These are phyloP conservation scores for Virgularia gustaviana DNA, from an alignment of 92 coral and sea anemone species.

Conservation along the genomic window DNA sequence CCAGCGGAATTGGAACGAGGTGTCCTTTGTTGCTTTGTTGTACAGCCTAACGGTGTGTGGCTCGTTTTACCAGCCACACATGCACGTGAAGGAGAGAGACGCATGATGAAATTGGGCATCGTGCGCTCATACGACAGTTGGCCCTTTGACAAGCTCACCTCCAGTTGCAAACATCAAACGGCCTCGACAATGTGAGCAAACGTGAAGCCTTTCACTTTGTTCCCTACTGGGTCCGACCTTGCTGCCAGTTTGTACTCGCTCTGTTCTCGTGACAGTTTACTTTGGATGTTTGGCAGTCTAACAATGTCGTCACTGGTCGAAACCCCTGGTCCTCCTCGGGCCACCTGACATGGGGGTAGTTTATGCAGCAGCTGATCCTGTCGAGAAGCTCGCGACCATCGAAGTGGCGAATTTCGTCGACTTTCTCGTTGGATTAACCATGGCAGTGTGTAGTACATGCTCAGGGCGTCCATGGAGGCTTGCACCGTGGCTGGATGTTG, in stretches of 20 bases:
- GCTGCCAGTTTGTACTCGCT: constrained; percentile 17
- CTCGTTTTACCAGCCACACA: constrained; percentile 15
- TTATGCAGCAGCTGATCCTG: no score
- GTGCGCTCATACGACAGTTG: constrained; percentile 24
- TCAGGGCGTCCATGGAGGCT: no score
- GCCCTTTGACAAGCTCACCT: constrained; percentile 22
- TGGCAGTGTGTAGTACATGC: no score
- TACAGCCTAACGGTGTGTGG: constrained; percentile 18
- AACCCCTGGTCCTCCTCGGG: no score
- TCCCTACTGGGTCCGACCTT: constrained; percentile 14
- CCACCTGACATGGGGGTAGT: no score
- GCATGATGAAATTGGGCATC: constrained; percentile 20
- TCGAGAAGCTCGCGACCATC: no score
- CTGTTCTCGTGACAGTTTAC: constrained; percentile 19
- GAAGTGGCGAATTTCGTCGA: no score
- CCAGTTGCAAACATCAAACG: constrained; percentile 17
- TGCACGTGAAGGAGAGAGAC: constrained; percentile 17
- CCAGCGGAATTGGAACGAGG: no score
- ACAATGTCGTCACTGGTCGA: no score
- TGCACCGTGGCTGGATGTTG: no score
- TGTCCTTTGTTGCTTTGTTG: constrained; percentile 16
- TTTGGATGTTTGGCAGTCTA: constrained; percentile 14
- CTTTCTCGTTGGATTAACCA: no score
- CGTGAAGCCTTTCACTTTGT: constrained; percentile 13
- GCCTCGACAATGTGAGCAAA: constrained; percentile 17